Percentiles rank a stretch among this genome's conserved stretches.
Evolutionary conservation across 2,797 vertebrate genomes (phyloP).

Genomic region (Ammospiza maritima): DNA sequence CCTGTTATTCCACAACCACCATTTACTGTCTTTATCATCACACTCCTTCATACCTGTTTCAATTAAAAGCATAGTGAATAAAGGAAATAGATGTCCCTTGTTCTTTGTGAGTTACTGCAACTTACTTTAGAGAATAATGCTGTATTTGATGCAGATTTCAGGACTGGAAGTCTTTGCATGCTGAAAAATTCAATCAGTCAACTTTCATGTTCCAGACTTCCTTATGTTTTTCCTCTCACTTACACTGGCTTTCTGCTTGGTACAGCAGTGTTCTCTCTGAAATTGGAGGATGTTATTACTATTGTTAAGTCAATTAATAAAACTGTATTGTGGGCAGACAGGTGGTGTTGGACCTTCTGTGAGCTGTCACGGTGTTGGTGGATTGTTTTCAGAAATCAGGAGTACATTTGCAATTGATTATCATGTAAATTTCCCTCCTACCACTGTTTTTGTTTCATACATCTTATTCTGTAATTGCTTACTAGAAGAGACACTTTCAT

Average conservation of each 20-base stretch:
- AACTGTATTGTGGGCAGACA: background rate
- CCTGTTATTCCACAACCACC: background rate
- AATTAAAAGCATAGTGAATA: background rate
- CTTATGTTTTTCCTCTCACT: background rate
- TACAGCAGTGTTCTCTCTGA: background rate
- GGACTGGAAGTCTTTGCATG: background rate
- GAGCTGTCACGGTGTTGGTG: background rate
- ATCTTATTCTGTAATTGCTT: background rate
- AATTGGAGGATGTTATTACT: background rate
- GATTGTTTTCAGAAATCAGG: background rate
- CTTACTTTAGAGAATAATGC: background rate
- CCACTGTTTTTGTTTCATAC: background rate
- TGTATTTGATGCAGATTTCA: background rate
- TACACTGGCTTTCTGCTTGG: background rate
- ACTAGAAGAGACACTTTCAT: background rate
- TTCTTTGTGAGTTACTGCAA: background rate
- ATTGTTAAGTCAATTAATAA: background rate
- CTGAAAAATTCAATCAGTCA: background rate
- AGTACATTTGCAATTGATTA: background rate
- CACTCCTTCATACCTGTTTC: background rate
- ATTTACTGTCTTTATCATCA: background rate
- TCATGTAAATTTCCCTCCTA: background rate
- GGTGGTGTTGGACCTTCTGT: background rate
- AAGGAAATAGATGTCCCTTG: background rate
- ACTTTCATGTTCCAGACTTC: background rate